Conservation (phyloP, 2,797 vertebrate genomes). For the Tinamus major region DNA sequence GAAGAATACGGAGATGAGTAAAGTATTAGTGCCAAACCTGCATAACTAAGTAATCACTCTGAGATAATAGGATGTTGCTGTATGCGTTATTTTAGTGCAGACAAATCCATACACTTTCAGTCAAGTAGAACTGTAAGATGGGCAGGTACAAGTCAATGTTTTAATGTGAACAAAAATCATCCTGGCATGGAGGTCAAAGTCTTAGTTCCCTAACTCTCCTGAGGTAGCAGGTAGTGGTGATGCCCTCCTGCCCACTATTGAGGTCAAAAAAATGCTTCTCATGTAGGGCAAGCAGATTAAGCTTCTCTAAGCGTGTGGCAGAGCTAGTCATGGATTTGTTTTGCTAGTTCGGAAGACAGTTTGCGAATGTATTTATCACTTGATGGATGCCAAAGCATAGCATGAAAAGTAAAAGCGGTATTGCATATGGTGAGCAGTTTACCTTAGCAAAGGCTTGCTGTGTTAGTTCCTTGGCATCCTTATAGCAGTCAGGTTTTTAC, state of each 20-base stretch:
- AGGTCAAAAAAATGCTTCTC: not conserved
- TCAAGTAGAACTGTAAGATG: not conserved
- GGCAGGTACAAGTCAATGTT: not conserved
- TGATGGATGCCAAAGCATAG: not conserved
- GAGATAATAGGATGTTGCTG: not conserved
- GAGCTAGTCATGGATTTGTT: not conserved
- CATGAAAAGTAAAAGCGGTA: not conserved
- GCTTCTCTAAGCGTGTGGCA: not conserved
- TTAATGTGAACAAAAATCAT: not conserved
- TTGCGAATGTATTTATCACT: not conserved
- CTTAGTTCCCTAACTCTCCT: not conserved
- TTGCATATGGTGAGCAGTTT: not conserved
- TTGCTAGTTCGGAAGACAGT: not conserved
- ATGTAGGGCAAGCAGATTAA: not conserved
- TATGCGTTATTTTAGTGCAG: not conserved
- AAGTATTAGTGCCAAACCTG: not conserved
- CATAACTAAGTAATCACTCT: not conserved
- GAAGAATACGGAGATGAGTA: not conserved
- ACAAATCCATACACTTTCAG: not conserved
- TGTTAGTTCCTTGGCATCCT: not conserved
- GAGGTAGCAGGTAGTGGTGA: accelerated
- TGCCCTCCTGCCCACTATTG: not conserved
- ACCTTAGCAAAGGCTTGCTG: not conserved
- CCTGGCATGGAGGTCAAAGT: not conserved
- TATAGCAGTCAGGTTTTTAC: not conserved